Evolutionary conservation across 2,888 invertebrate species (phyloP).

Genomic region (Andrena flavipes): DNA sequence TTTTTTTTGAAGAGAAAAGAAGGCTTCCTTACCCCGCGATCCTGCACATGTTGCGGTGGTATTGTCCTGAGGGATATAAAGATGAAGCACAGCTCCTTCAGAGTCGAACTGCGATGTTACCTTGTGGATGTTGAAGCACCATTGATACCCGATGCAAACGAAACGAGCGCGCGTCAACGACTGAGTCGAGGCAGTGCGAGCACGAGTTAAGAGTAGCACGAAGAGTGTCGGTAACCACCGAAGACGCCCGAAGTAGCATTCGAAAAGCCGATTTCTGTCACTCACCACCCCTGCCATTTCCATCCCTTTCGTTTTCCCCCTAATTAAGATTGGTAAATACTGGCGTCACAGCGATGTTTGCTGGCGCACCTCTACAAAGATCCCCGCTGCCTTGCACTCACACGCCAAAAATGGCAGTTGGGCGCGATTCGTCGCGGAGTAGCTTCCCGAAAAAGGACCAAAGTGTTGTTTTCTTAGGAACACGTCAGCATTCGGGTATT

Average conservation of each 20-base stretch:
- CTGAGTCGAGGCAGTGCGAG: constrained; percentile 74
- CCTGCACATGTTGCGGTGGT: constrained; percentile 36
- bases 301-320: constrained; percentile 38
- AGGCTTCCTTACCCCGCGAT: constrained; percentile 43
- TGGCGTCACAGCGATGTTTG: constrained; percentile 10
- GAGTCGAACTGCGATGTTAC: constrained; percentile 17
- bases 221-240: constrained; percentile 75
- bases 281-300: constrained; percentile 28
- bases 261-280: constrained; percentile 70
- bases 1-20: too few relatives aligned
- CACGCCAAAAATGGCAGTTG: background rate
- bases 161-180: constrained; percentile 79
- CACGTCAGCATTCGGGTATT: too few relatives aligned
- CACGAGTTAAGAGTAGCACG: constrained; percentile 75
- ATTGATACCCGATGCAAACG: constrained; percentile 62
- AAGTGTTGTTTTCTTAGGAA: too few relatives aligned
- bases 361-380: background rate
- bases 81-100: constrained; percentile 27
- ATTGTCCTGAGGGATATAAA: background rate
- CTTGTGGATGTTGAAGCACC: constrained; percentile 27
- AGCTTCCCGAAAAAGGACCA: background rate
- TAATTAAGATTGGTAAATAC: constrained; percentile 54
- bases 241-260: constrained; percentile 76
- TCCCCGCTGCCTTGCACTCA: background rate
- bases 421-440: too few relatives aligned